Base-by-base conservation (phyloP, 2,797 vertebrate genomes). In the Typhlichthys subterraneus region DNA sequence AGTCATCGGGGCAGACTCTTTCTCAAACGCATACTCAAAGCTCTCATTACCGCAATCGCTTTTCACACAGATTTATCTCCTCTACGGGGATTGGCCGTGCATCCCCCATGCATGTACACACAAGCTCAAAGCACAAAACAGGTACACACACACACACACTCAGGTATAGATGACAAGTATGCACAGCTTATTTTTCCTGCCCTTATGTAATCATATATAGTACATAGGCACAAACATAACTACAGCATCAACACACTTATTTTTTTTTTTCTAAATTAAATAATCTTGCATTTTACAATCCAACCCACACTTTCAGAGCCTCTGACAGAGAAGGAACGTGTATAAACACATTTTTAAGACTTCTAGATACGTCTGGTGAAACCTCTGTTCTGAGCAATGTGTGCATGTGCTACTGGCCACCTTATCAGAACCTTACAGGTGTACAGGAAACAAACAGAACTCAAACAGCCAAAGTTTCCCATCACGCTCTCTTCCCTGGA, bases 61-160 rank as follows among this genome's bases (percentile, higher is more conserved):
- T 82, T 84, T 84, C 65, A 83, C 80, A 80, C 69, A 80, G 75
- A 69, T 74, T 54, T 9, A 53, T 78, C 63, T 77, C 69, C 8
- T 47, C 64, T 11, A 53, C 19, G 67, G 77, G 80, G 75, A 83
- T 85, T 55, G 83, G 83, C 81, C 11, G 0, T 4, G 61, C 66
- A 69, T 84, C 82, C 82, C 65, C 78, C 82, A 66, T 79, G 45
- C 87, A 0, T 86, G 89, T 72, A 65, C 56, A 46, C 75, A 77
- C 82, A 86, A 62, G 81, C 74, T 77, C 67, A 77, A 68, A 73
- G 77, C 70, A 72, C 4, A 72, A 45, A 63, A 81, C 72, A 70
- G 68, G 52, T 58, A 19, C 13, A 78, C 55, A 63, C 47, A 45
- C 42, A 47, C 56, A 76, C 70, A 71, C 23, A 55, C 15, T 29